Evolutionary conservation across 2,113 vertebrate species (phyloP), one percentile per base, ranked within the genome.

Genomic region (Oophaga pumilio): DNA sequence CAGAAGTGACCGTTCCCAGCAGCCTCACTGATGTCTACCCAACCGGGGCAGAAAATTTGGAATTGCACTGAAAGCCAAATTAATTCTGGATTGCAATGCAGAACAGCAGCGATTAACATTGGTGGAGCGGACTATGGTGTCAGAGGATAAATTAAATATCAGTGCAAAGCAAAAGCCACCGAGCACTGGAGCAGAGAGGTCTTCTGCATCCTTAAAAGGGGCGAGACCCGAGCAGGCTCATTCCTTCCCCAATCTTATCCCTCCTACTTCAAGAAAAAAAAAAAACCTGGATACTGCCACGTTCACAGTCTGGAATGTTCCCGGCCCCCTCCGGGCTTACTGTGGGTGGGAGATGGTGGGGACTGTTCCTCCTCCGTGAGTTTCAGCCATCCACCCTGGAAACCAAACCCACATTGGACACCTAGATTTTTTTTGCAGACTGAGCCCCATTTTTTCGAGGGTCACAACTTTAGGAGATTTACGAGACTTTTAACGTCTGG

Each of bases 301-400:
- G 87, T 88, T 82, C 82, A 43, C 64, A 74, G 26, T 62, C 88
- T 86, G 66, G 83, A 89, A 85, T 81, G 18, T 84, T 81, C 87
- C 49, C 7, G 28, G 50, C 60, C 76, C 59, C 66, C 66, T 69
- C 76, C 68, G 82, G 69, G 86, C 69, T 62, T 33, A 66, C 22
- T 52, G n/a, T 53, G 79, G 80, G 80, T 88, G 86, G 86, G 86
- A 83, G 62, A 52, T 22, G 33, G 53, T 64, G 43, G 1, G 52
- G 14, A 56, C 17, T 20, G 68, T 43, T 26, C 83, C 69, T 73
- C 83, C 83, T 33, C 20, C 12, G 15, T 43, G 43, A 24, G 33
- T 43, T 2, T 43, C 33, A 33, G 33, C 33, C 33, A 33, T 33
- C 33, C 33, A 33, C 33, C 33, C 33, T 33, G 7, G 3, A 71